phyloP scores from a whole-genome alignment of 1,140 invertebrate genomes.

The Catajapyx aquilonaris region DNA sequence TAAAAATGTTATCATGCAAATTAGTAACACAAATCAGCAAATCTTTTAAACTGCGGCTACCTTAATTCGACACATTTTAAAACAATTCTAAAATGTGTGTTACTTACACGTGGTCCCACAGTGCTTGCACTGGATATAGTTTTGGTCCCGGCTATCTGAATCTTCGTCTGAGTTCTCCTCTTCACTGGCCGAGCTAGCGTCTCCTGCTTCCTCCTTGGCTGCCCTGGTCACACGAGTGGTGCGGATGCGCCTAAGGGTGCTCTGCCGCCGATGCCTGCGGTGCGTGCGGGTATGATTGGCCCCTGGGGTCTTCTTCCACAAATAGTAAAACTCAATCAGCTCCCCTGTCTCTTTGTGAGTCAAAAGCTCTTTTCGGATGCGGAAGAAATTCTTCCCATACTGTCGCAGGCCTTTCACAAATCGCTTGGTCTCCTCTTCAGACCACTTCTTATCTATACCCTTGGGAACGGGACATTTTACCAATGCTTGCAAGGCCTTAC shows the following conservation, averaged over 20 bases:
- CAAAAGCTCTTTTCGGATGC: slow-evolving; percentile 86
- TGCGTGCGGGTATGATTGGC: slow-evolving; percentile 85
- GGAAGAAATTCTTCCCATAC: slow-evolving; percentile 98
- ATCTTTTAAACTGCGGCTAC: too few species aligned
- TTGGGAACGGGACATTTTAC: slow-evolving; percentile 92
- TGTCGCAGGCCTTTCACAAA: slow-evolving; percentile 95
- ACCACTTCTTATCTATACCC: slow-evolving; percentile 94
- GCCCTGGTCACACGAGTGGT: slow-evolving; percentile 46
- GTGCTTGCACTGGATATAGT: slow-evolving; percentile 27
- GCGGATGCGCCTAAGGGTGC: slow-evolving; percentile 68
- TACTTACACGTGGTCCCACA: slow-evolving; percentile 17
- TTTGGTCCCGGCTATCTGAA: slow-evolving; percentile 61
- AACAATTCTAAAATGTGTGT: too few species aligned
- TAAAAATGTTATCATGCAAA: too few species aligned
- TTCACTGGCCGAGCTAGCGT: slow-evolving; percentile 74
- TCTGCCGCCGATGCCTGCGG: slow-evolving; percentile 55
- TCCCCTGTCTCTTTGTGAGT: slow-evolving; percentile 93
- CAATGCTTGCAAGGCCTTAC: slow-evolving; percentile 80
- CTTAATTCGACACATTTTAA: too few species aligned
- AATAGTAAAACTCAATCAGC: slow-evolving; percentile 95
- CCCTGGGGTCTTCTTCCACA: slow-evolving; percentile 99
- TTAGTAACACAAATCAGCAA: too few species aligned
- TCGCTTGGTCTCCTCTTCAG: slow-evolving; percentile 89
- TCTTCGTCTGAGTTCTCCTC: slow-evolving; percentile 87
- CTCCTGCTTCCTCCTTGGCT: slow-evolving; percentile 21